Evolutionary conservation across 2,888 invertebrate genomes (phyloP).

Genomic region (Apotomis betuletana): DNA sequence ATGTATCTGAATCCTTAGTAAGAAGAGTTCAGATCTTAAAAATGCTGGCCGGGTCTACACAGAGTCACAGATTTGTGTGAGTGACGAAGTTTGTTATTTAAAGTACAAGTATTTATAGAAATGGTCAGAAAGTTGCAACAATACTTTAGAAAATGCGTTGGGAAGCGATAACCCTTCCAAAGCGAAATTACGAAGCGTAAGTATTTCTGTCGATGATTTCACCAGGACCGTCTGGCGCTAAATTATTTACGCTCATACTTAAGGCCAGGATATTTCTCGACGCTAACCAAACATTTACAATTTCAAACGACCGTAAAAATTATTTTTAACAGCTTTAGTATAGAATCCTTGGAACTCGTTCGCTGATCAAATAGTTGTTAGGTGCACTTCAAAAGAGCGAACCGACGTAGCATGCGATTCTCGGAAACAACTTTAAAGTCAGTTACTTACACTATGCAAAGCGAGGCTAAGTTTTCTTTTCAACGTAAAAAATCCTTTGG

Average conservation of each 20-base stretch:
- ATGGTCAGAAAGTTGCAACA: not conserved
- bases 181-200: conserved; percentile 31
- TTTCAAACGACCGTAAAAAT: conserved; percentile 34
- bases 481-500: conserved; percentile 40
- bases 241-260: conserved; percentile 62
- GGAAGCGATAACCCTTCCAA: conserved; percentile 31
- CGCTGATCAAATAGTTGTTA: conserved; percentile 34
- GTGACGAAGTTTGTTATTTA: too few species aligned
- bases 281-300: conserved; percentile 47
- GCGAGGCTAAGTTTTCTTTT: conserved; percentile 41
- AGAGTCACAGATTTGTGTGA: too few species aligned
- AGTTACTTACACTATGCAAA: conserved; percentile 38
- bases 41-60: too few species aligned
- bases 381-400: conserved; percentile 33
- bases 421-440: conserved; percentile 27
- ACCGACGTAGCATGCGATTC: conserved; percentile 14
- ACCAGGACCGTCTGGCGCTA: conserved; percentile 56
- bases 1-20: too few species aligned
- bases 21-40: too few species aligned
- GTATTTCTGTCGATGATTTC: conserved; percentile 75
- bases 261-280: conserved; percentile 53
- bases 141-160: not conserved
- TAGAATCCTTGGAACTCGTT: conserved; percentile 33
- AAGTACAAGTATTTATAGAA: not conserved
- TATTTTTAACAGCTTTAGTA: conserved; percentile 29